Evolutionary conservation across 2,797 vertebrate species (phyloP).

Genomic region (Sebastes paucispinis): DNA sequence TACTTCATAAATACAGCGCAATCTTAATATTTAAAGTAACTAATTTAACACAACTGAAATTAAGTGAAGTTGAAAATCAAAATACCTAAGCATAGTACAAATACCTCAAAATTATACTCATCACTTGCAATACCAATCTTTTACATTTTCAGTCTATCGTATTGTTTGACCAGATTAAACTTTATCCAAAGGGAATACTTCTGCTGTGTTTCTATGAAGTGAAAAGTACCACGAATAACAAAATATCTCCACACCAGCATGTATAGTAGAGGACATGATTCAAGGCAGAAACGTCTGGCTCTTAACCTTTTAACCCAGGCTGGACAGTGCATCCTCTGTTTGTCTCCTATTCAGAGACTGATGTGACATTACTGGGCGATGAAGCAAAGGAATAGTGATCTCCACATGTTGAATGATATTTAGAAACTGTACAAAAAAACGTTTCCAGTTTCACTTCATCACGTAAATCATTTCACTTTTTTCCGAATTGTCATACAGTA

Average conservation of each 20-base stretch:
- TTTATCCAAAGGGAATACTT: neutral
- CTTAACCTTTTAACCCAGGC: neutral
- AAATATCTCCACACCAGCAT: neutral
- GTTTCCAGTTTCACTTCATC: neutral
- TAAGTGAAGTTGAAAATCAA: neutral
- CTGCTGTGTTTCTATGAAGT: neutral
- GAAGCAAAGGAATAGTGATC: neutral
- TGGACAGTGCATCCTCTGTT: slow-evolving; percentile 23
- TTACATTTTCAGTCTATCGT: neutral
- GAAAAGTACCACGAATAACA: neutral
- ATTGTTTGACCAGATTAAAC: neutral
- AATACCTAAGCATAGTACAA: neutral
- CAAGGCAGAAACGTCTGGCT: neutral
- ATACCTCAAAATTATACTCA: neutral
- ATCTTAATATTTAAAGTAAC: no score
- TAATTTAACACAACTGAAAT: neutral
- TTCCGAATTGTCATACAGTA: neutral
- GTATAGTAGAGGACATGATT: neutral
- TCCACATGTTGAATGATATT: neutral
- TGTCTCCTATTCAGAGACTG: slow-evolving; percentile 1
- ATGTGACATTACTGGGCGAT: slow-evolving; percentile 10
- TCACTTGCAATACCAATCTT: neutral
- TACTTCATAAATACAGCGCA: neutral
- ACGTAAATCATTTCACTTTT: neutral
- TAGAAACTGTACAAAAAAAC: neutral